Base-by-base conservation (phyloP, 1,140 invertebrate genomes). In the Choristoneura fumiferana region DNA sequence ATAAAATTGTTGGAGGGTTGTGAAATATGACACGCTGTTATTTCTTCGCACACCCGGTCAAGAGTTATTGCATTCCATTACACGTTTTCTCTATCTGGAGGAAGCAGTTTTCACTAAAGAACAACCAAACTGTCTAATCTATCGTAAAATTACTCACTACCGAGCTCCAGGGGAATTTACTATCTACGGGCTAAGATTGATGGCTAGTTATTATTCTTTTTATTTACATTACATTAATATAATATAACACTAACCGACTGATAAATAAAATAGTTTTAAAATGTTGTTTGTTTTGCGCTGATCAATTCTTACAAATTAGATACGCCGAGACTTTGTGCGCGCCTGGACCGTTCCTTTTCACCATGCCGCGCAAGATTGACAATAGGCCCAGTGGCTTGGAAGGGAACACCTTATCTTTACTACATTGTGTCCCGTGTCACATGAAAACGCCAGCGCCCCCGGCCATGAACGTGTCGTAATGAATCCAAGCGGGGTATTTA, bases 11-110 rank as follows among this genome's bases (percentile, higher is more conserved):
- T 84, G 81, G 85, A 87, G 84, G 84, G 84, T 85, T 85, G 82
- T 88, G 86, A 89, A 89, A 89, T 87, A 89, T 87, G 84, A 89
- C 84, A 87, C 83, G 82, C 76, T 86, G 86, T 89, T 89, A 89
- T 89, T 89, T 87, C 84, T 84, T 86, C 84, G 86, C 84, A 86
- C 86, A 89, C 82, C 86, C 84, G 86, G 84, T 86, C 85, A 87
- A 89, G 84, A 89, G 84, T 89, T 89, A 89, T 89, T 87, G 85
- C 85, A 89, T 89, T 89, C 85, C 85, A 89, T 89, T 87, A 88
- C 84, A 85, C 79, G 83, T 81, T 87, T 86, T 76, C 83, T 87
- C 84, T 87, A 88, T 88, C 85, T 88, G 85, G 82, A 88, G 84
- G 82, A 87, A 88, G 85, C 85, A 78, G 84, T 88, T 87, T 88